These are phyloP conservation scores for Battus philenor DNA, from an alignment of 1,140 invertebrate genomes.

Conservation along the genomic window DNA sequence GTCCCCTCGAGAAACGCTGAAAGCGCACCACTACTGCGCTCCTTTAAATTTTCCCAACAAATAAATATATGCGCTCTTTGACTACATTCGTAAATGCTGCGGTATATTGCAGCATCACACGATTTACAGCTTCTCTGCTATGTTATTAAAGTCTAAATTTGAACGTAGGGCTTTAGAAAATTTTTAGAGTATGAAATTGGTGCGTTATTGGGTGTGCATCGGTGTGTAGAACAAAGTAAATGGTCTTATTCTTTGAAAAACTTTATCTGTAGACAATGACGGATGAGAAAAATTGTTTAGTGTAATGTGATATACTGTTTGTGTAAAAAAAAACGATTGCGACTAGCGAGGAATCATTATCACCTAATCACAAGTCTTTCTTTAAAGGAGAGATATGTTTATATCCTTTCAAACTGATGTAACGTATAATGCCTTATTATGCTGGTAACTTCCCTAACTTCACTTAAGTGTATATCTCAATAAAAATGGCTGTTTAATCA, in stretches of 20 bases:
- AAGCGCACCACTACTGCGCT: slow-evolving; percentile 1
- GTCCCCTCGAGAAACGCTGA: slow-evolving; percentile 12
- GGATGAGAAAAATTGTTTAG: too few relatives aligned
- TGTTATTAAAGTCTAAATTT: slow-evolving; percentile 7
- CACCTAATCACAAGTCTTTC: too few relatives aligned
- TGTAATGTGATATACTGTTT: too few relatives aligned
- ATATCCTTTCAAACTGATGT: too few relatives aligned
- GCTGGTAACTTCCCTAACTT: too few relatives aligned
- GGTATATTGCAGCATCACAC: background rate
- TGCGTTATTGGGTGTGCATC: slow-evolving; percentile 5
- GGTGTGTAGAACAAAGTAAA: slow-evolving; percentile 11
- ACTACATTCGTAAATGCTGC: slow-evolving; percentile 12
- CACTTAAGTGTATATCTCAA: too few relatives aligned
- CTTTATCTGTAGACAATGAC: background rate
- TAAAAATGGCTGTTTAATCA: too few relatives aligned
- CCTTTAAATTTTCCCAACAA: slow-evolving; percentile 14
- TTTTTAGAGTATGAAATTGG: slow-evolving; percentile 15
- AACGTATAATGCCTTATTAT: too few relatives aligned
- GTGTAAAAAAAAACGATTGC: too few relatives aligned
- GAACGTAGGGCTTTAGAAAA: background rate
- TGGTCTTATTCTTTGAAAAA: background rate
- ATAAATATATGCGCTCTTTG: slow-evolving; percentile 12
- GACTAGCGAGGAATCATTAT: too few relatives aligned
- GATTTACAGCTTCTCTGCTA: background rate
- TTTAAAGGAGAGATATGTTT: too few relatives aligned